phyloP scores from a whole-genome alignment of 1,140 invertebrate species.

The Trachymyrmex septentrionalis region DNA sequence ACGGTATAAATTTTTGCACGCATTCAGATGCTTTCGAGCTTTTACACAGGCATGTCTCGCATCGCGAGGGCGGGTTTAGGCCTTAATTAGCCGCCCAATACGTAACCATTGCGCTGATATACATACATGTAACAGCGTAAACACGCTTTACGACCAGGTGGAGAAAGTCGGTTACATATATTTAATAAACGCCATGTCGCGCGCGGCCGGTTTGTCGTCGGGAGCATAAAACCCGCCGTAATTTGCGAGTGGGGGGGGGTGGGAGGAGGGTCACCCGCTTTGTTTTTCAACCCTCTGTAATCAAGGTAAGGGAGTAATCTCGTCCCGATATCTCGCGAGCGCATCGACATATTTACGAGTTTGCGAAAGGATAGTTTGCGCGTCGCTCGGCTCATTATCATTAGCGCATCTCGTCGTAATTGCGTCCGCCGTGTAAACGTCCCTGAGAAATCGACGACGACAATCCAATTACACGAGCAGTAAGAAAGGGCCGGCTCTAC shows the following conservation, averaged over 20 bases:
- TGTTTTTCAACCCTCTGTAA: conserved; percentile 35
- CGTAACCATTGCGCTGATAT: conserved; percentile 29
- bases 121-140: conserved; percentile 24
- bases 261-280: neutral
- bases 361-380: neutral
- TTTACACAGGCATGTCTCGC: conserved; percentile 19
- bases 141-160: conserved; percentile 39
- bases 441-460: conserved; percentile 28
- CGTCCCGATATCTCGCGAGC: conserved; percentile 13
- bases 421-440: conserved; percentile 38
- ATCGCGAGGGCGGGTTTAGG: conserved; percentile 34
- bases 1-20: neutral
- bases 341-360: conserved; percentile 11
- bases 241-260: neutral
- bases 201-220: conserved; percentile 18
- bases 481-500: conserved; percentile 27
- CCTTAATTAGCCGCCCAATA: conserved; percentile 31
- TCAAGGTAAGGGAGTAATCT: conserved; percentile 16
- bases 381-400: conserved; percentile 28
- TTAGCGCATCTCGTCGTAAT: conserved; percentile 50
- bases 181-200: conserved; percentile 44
- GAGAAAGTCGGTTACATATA: conserved; percentile 62
- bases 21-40: neutral
- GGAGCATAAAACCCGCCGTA: neutral
- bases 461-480: neutral